Evolutionary conservation across 2,797 vertebrate genomes (phyloP).

Genomic region (Enteromius thamalakanensis): DNA sequence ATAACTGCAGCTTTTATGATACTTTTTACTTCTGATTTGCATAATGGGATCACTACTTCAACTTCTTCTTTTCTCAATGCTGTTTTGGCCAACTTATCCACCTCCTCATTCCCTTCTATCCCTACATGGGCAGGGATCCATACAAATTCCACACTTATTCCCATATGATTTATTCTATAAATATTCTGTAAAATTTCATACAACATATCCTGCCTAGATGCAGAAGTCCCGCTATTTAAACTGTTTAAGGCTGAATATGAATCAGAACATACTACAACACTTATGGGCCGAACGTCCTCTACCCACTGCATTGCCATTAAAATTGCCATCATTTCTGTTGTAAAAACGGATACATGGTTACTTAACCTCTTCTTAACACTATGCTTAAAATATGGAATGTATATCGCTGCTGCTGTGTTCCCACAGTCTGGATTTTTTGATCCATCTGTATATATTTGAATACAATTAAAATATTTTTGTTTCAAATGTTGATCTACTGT

Average conservation of each 20-base stretch:
- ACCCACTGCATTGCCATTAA: too few relatives aligned
- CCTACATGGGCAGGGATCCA: background rate
- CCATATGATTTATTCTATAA: background rate
- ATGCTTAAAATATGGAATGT: too few relatives aligned
- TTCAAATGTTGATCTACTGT: background rate
- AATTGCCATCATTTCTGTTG: too few relatives aligned
- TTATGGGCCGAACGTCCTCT: too few relatives aligned
- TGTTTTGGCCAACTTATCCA: background rate
- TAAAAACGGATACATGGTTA: too few relatives aligned
- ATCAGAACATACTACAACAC: too few relatives aligned
- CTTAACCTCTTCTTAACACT: too few relatives aligned
- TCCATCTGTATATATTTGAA: background rate
- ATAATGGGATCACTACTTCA: background rate
- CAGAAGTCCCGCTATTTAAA: too few relatives aligned
- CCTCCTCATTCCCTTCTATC: background rate
- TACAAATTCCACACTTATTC: background rate
- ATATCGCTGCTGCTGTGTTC: too few relatives aligned
- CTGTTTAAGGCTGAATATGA: too few relatives aligned
- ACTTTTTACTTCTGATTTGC: background rate
- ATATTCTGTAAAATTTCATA: background rate
- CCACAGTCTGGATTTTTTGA: too few relatives aligned
- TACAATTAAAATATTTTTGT: background rate
- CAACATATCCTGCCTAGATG: background rate
- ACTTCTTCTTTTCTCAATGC: background rate
- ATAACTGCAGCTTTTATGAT: background rate